A percentile compares a stretch with the other conserved stretches of the same genome.
Evolutionary conservation across 1,140 invertebrate genomes (phyloP).

Genomic region (Orius insidiosus): DNA sequence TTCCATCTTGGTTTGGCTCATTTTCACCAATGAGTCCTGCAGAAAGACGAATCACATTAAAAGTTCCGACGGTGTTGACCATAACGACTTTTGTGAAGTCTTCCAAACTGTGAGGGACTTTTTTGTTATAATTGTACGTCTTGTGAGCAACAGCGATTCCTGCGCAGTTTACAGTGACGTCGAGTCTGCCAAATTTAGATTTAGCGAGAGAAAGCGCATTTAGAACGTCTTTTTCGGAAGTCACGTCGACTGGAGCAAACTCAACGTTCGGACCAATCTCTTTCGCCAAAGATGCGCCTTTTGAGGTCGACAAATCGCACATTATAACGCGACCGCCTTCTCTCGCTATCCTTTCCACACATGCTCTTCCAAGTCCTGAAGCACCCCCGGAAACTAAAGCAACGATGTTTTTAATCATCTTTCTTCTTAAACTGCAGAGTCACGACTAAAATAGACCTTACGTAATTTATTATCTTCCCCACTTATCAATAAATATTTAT

Average conservation of each 20-base stretch:
- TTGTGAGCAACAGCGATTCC: slow-evolving; percentile 78
- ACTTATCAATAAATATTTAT: too few species aligned
- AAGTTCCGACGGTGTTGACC: slow-evolving; percentile 82
- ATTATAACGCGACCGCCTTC: slow-evolving; percentile 70
- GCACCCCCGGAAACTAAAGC: slow-evolving; percentile 82
- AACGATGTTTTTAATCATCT: slow-evolving; percentile 44
- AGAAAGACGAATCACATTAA: slow-evolving; percentile 79
- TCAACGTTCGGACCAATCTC: slow-evolving; percentile 49
- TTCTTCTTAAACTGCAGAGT: too few species aligned
- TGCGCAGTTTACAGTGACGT: slow-evolving; percentile 88
- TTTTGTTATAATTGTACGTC: slow-evolving; percentile 81
- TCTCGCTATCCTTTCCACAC: slow-evolving; percentile 59
- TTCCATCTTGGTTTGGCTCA: slow-evolving; percentile 56
- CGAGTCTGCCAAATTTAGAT: slow-evolving; percentile 67
- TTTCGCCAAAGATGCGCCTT: slow-evolving; percentile 56
- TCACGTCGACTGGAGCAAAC: slow-evolving; percentile 40
- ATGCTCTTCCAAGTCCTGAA: slow-evolving; percentile 79
- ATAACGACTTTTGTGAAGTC: slow-evolving; percentile 40
- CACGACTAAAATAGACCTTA: too few species aligned
- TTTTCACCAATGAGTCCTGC: slow-evolving; percentile 71
- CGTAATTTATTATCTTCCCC: too few species aligned
- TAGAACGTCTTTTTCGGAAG: slow-evolving; percentile 62
- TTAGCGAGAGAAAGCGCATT: slow-evolving; percentile 53
- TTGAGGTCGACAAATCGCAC: slow-evolving; percentile 70
- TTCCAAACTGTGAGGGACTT: slow-evolving; percentile 40